Conservation (phyloP, 2,797 vertebrate species). For the Miichthys miiuy region DNA sequence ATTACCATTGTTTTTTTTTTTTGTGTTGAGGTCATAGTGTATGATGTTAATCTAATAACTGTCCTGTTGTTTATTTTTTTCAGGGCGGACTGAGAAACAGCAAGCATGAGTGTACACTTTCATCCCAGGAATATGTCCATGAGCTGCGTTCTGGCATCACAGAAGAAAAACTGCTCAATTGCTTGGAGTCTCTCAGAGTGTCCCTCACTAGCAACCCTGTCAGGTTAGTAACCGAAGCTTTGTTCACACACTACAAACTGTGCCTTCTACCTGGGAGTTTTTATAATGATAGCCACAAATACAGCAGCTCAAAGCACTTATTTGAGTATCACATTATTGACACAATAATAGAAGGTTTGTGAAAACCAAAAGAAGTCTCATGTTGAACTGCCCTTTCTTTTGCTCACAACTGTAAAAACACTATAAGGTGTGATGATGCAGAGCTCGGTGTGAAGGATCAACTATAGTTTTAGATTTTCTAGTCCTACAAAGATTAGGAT, state of each 20-base stretch:
- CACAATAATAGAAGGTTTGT: neutral
- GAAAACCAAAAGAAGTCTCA: neutral
- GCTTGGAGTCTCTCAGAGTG: constrained; percentile 96
- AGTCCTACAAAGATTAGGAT: neutral
- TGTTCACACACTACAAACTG: neutral
- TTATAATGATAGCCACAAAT: neutral
- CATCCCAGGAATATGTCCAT: constrained; percentile 98
- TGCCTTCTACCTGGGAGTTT: neutral
- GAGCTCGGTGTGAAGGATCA: neutral
- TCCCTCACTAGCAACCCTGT: constrained; percentile 99
- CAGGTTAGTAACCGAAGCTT: constrained; percentile 86
- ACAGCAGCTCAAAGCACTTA: neutral
- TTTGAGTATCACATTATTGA: neutral
- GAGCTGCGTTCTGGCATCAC: constrained; percentile 96
- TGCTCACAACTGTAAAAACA: neutral
- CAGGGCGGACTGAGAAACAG: constrained; percentile 98
- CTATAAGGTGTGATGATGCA: neutral
- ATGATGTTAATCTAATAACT: constrained; percentile 14
- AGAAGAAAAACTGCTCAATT: constrained; percentile 97
- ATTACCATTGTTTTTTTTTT: neutral
- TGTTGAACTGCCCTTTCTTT: neutral
- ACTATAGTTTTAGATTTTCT: neutral
- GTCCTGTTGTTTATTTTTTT: constrained; percentile 54
- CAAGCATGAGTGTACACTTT: constrained; percentile 96
- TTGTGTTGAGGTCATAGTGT: neutral